A percentile compares a stretch with the other conserved stretches of the same genome.
These are phyloP conservation scores for Trididemnum clinides DNA, from an alignment of 23 tunicate genomes.

Conservation along the genomic window DNA sequence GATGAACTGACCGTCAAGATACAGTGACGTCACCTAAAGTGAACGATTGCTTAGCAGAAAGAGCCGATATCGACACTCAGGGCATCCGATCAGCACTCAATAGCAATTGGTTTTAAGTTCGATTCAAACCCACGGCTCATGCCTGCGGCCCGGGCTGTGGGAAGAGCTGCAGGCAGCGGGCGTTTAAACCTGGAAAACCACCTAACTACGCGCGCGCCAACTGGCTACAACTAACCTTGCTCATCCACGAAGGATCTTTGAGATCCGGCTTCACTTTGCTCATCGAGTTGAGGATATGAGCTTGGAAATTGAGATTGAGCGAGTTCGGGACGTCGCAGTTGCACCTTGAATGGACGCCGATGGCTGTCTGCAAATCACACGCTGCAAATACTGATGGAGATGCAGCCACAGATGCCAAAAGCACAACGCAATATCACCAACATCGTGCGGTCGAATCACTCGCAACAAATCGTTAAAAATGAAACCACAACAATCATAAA, in stretches of 20 bases:
- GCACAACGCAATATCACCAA: background rate
- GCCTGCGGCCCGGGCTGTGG: too few relatives aligned
- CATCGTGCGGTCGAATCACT: background rate
- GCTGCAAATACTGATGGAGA: too few relatives aligned
- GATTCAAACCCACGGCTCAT: too few relatives aligned
- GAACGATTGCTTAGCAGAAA: too few relatives aligned
- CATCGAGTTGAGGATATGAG: slow-evolving; percentile 37
- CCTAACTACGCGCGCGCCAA: too few relatives aligned
- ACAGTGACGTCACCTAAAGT: slow-evolving; percentile 80
- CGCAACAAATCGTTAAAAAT: background rate
- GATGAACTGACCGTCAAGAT: slow-evolving; percentile 86
- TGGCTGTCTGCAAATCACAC: slow-evolving; percentile 23
- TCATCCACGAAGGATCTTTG: slow-evolving; percentile 79
- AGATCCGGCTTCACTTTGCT: slow-evolving; percentile 70
- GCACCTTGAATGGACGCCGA: slow-evolving; percentile 54
- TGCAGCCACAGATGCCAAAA: too few relatives aligned
- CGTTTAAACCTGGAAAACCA: too few relatives aligned
- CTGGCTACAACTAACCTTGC: slow-evolving; percentile 68
- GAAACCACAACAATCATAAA: too few relatives aligned
- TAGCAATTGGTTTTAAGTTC: too few relatives aligned
- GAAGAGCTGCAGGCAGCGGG: too few relatives aligned
- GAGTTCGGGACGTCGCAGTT: slow-evolving; percentile 61
- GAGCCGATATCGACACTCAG: too few relatives aligned
- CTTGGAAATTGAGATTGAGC: slow-evolving; percentile 46
- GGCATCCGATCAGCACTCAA: too few relatives aligned